Base-by-base conservation (phyloP, 2,797 vertebrate species). In the Acanthurus lineatus region DNA sequence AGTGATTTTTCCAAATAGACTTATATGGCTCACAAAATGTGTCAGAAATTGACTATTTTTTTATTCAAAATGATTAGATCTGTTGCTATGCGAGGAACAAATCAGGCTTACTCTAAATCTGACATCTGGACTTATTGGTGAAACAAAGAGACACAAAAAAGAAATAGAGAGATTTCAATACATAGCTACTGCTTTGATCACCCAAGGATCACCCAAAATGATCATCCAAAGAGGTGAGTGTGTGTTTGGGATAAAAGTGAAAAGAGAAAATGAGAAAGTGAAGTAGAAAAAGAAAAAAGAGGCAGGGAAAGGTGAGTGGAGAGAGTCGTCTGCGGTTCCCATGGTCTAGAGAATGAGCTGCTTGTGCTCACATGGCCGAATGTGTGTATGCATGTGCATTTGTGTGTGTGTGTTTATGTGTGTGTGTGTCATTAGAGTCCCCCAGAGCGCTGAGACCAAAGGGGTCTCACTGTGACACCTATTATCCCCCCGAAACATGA, bases 401-500 rank as follows among this genome's bases (percentile, higher is more conserved):
- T 56, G 69, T 75, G 75, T 81, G 73, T 66, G 58, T 72, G 60
- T 56, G 69, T 75, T 71, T 81, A 69, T 66, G 58, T 72, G 60
- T 73, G 76, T 78, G 77, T 84, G 87, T 91, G 91, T 87, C 81
- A 88, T 83, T 84, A 82, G 84, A 91, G 89, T 90, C 80, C 88
- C 88, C 91, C 88, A 89, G 88, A 92, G 91, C 85, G 69, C 90
- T 87, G 86, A 93, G 92, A 94, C 93, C 91, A 94, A 92, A 93
- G 91, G 86, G 91, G 88, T 90, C 81, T 93, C 91, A 93, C 90
- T 80, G 81, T 93, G 92, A 93, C 91, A 93, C 90, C 92, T 92
- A 93, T 93, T 93, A 93, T 93, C 86, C 90, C 88, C 88, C 70
- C 57, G 93, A 92, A 94, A 94, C 91, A 93, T 91, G 91, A 94